Evolutionary conservation across 2,113 vertebrate genomes (phyloP).

Genomic region (Nibea albiflora): DNA sequence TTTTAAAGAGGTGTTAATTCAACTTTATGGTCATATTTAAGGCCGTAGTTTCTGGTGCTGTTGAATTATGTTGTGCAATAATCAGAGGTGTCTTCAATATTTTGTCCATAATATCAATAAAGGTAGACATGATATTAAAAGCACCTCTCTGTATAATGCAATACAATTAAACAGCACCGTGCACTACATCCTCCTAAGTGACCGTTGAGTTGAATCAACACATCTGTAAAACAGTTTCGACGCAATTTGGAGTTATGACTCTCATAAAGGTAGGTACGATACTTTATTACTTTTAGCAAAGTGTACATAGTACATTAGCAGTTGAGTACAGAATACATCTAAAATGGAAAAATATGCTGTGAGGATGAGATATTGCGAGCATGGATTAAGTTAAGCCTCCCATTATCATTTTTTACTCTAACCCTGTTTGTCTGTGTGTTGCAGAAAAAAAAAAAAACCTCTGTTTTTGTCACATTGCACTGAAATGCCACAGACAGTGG

Average conservation of each 20-base stretch:
- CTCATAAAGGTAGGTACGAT: no score
- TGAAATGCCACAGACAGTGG: background rate
- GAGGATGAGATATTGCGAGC: conserved; percentile 1
- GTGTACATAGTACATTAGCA: no score
- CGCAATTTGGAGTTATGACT: background rate
- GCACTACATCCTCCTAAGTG: background rate
- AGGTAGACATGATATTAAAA: background rate
- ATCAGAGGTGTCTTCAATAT: background rate
- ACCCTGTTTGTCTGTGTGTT: background rate
- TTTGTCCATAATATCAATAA: background rate
- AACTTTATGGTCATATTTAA: background rate
- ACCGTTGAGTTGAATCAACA: background rate
- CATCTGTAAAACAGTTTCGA: background rate
- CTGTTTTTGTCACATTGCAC: background rate
- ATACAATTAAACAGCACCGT: background rate
- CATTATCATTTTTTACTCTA: background rate
- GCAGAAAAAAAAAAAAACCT: background rate
- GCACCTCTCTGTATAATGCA: background rate
- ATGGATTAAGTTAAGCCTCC: background rate
- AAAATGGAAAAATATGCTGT: background rate
- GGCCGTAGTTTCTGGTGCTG: background rate
- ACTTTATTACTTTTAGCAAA: background rate
- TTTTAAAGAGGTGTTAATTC: background rate
- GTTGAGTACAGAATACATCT: background rate
- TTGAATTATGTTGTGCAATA: background rate